Base-by-base conservation (phyloP, 92 coral and sea anemone species). In the Zoanthus solanderi region DNA sequence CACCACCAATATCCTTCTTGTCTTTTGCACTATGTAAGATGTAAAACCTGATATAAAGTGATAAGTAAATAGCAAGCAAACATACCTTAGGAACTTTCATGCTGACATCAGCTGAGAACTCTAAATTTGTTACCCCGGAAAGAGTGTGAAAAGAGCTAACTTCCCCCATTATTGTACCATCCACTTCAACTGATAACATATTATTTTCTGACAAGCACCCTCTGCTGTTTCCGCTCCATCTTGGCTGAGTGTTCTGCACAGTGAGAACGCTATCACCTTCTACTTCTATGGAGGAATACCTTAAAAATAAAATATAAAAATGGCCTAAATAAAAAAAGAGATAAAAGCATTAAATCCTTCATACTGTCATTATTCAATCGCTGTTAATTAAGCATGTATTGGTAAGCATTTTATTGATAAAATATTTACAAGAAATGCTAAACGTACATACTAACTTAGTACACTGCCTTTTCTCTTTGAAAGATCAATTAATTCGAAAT, bases 121-220 rank as follows among this genome's bases (percentile, higher is more conserved):
- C 76, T 1, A 78, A 73, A 56, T 81, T 79, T 65, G 88, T 81
- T 73, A 32, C 65, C 34, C 74, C 63, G n/a, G 90, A 86, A 12
- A 75, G 84, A 37, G 82, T 75, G 30, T 78, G 87, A 75, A 85
- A 85, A 7, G 94, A 89, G 4, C 90, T 79, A 34, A 92, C 90
- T 30, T 86, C 92, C 3, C 90, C 87, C 92, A 92, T 79, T n/a
- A 89, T 54, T 71, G 78, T 92, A 8, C 86, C 92, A 56, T 81
- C 92, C 9, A 46, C 76, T 52, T 87, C 92, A 75, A 72, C 54
- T 56, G 94, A 88, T 47, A 81, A 66, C 57, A 10, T 81, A 44
- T 16, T 79, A 31, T 44, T 8, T 13, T 66, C 66, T n/a, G 66
- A 73, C 23, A 23, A 13, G 9, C 60, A 44, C 42, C 58, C 23